These are phyloP conservation scores for Cyphomyrus discorhynchus DNA, from an alignment of 2,113 vertebrate species.

Conservation along the genomic window DNA sequence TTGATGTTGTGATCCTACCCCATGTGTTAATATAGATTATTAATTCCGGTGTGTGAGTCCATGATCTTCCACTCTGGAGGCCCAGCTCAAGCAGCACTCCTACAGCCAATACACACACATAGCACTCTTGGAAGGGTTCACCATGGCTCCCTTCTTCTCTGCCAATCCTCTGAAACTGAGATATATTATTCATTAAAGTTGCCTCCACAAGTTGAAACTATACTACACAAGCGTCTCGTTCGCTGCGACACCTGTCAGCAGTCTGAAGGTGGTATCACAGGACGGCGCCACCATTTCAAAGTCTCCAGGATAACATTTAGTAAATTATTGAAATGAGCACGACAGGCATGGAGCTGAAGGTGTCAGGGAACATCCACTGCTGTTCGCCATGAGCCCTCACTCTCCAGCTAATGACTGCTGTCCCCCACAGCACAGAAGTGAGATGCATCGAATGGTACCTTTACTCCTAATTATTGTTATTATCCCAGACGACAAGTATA, in stretches of 20 bases:
- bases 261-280: constrained; percentile 22
- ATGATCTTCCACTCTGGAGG: not conserved
- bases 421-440: not conserved
- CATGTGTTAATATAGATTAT: not conserved
- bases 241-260: constrained; percentile 30
- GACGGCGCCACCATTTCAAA: constrained; percentile 26
- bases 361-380: constrained; percentile 29
- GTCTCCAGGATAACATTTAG: constrained; percentile 27
- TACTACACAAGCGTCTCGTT: constrained; percentile 21
- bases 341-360: constrained; percentile 34
- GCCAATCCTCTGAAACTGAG: constrained; percentile 27
- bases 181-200: constrained; percentile 44
- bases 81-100: not conserved
- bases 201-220: constrained; percentile 20
- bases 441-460: not conserved
- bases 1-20: not conserved
- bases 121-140: not conserved
- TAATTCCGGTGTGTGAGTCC: not conserved
- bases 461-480: constrained; percentile 7
- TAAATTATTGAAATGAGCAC: constrained; percentile 39
- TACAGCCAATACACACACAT: not conserved
- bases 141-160: constrained; percentile 5
- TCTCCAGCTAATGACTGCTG: constrained; percentile 3
- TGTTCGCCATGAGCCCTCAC: not conserved
- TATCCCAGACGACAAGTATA: not conserved